A percentile compares a stretch with the other conserved stretches of the same genome.
Conservation (phyloP, 2,888 invertebrate species). For the Herminia tarsipennalis region DNA sequence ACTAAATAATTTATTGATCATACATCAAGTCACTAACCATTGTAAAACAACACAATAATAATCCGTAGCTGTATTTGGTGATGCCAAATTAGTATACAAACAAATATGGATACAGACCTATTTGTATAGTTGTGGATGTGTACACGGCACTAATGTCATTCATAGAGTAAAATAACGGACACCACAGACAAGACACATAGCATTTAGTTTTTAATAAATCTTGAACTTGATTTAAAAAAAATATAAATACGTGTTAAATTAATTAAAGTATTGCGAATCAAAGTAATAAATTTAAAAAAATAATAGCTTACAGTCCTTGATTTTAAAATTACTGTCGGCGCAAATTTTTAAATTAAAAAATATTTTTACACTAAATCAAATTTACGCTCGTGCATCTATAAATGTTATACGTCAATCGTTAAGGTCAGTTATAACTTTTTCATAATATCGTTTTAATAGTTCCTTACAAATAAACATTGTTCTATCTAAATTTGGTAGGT, state of each 20-base stretch:
- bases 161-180: conserved; percentile 42
- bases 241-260: no score
- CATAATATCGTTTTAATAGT: no score
- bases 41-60: conserved; percentile 56
- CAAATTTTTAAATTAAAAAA: no score
- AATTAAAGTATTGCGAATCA: no score
- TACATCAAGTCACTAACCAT: conserved; percentile 47
- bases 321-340: no score
- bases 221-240: no score
- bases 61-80: conserved; percentile 49
- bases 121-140: conserved; percentile 41
- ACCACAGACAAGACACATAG: conserved; percentile 14
- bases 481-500: conserved; percentile 6
- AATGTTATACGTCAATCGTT: no score
- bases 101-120: conserved; percentile 45
- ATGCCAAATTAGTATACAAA: conserved; percentile 62
- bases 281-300: no score
- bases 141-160: conserved; percentile 17
- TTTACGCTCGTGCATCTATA: conserved; percentile 4
- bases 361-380: no score
- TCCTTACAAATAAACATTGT: neutral
- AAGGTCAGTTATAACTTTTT: no score
- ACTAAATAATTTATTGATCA: conserved; percentile 46
- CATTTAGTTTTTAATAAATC: neutral
- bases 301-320: no score